Evolutionary conservation across 1,140 invertebrate species (phyloP), one percentile per base, ranked within the genome.

Genomic region (Diplogasteroides magnus): DNA sequence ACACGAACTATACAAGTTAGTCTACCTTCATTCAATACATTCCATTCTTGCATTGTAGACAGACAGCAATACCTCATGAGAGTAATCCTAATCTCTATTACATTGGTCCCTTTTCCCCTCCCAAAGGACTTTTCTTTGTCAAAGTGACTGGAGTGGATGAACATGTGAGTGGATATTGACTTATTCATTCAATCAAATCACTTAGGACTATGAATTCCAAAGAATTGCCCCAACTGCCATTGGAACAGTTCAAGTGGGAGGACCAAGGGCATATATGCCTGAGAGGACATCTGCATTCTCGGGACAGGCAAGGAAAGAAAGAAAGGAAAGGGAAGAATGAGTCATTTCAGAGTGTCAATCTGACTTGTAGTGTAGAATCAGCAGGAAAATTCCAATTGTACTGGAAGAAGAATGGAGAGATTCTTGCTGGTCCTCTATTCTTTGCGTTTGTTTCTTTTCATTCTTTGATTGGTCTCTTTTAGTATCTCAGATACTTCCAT

Each of bases 341-440:
- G n/a, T n/a, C 15, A 23, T 61, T 57, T 13, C 61, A 63, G 37
- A 64, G 62, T 58, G 80, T 83, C 3, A 80, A 80, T 29, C 68
- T 88, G 13, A 83, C 76, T 0, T 88, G 88, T 77, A 73, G 79
- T 27, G 85, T 88, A 1, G 82, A 87, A 64, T 87, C 86, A 68
- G 74, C 84, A n/a, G 80, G 87, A 1, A 86, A 87, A 0, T 88
- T 85, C 77, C 81, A 79, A 31, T 83, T 88, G 1, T 80, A 83
- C 62, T 88, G 87, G 86, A 84, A 84, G 69, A 82, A 85, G 3
- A 80, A 76, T 14, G 71, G 72, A 19, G 69, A 74, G 57, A 77
- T 82, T 32, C 61, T 72, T 27, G 83, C 83, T 48, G 79, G 74
- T 71, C 77, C 70, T 65, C 79, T 76, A 73, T 81, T 76, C 64